Conservation (phyloP, 2,113 vertebrate genomes). For the Brienomyrus longianalis region DNA sequence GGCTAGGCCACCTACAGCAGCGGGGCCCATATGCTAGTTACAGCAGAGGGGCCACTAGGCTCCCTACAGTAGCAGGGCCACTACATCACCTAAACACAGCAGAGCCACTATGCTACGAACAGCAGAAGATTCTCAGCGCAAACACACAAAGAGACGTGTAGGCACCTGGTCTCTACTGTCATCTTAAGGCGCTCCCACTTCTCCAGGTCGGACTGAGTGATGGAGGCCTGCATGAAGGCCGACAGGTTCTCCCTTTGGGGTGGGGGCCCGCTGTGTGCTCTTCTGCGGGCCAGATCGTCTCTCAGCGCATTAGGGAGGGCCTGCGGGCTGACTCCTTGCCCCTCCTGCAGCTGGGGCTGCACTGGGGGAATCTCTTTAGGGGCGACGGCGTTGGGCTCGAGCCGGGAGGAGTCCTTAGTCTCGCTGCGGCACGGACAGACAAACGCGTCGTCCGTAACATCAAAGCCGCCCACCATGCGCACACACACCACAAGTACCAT, state of each 20-base stretch:
- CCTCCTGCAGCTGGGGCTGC: slow-evolving; percentile 42
- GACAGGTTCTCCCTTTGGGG: slow-evolving; percentile 53
- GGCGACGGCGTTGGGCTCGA: slow-evolving; percentile 43
- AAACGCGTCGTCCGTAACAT: slow-evolving; percentile 12
- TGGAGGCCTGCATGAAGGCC: slow-evolving; percentile 57
- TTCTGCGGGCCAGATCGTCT: slow-evolving; percentile 69
- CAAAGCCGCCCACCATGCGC: slow-evolving; percentile 22
- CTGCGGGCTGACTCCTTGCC: slow-evolving; percentile 12
- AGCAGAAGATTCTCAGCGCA: neutral
- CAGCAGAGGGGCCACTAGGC: neutral
- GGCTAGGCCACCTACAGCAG: neutral
- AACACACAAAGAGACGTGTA: slow-evolving; percentile 9
- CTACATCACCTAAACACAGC: neutral
- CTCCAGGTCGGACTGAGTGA: slow-evolving; percentile 82
- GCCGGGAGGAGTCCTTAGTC: slow-evolving; percentile 39
- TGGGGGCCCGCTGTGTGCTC: slow-evolving; percentile 52
- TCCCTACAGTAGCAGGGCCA: neutral
- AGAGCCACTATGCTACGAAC: neutral
- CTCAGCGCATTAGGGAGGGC: slow-evolving; percentile 61
- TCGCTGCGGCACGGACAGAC: slow-evolving; percentile 45
- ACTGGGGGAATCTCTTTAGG: slow-evolving; percentile 47
- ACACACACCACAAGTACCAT: neutral
- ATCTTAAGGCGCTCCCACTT: slow-evolving; percentile 86
- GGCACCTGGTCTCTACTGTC: slow-evolving; percentile 77
- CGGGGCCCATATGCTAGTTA: neutral